phyloP scores from a whole-genome alignment of 2,888 invertebrate species.

The Lochmaea capreae region DNA sequence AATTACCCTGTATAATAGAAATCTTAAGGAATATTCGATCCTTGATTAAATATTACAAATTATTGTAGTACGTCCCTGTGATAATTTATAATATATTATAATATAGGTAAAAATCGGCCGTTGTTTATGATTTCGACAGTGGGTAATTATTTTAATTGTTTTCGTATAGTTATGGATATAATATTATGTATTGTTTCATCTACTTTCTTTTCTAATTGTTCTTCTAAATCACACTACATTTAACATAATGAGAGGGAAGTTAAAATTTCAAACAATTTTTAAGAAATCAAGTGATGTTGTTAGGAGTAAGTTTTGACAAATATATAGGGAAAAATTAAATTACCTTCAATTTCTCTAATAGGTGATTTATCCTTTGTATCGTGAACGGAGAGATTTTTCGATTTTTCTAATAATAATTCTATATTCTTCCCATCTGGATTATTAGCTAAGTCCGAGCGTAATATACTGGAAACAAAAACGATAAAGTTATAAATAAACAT shows the following conservation, averaged over 20 bases:
- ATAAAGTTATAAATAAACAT: conserved; percentile 21
- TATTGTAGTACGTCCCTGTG: neutral
- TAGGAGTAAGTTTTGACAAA: too few species aligned
- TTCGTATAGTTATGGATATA: conserved; percentile 12
- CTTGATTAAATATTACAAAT: too few species aligned
- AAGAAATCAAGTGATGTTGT: conserved; percentile 28
- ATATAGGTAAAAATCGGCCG: neutral
- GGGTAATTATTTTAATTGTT: conserved; percentile 40
- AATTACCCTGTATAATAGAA: neutral
- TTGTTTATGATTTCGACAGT: conserved; percentile 37
- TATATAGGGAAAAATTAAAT: too few species aligned
- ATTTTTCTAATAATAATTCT: conserved; percentile 82
- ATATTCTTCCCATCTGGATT: conserved; percentile 71
- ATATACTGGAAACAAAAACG: conserved; percentile 71
- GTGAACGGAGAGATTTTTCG: conserved; percentile 73
- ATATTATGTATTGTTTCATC: conserved; percentile 25
- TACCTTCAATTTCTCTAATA: conserved; percentile 64
- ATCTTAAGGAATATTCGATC: too few species aligned
- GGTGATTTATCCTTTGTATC: conserved; percentile 65
- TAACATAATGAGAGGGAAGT: conserved; percentile 24
- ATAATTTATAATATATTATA: neutral
- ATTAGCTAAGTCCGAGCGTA: conserved; percentile 80
- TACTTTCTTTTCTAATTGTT: conserved; percentile 35
- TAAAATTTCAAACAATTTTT: conserved; percentile 22
- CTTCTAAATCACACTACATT: conserved; percentile 20